A percentile compares a stretch with the other conserved stretches of the same genome.
Evolutionary conservation across 2,113 vertebrate genomes (phyloP).

Genomic region (Camelus dromedarius): DNA sequence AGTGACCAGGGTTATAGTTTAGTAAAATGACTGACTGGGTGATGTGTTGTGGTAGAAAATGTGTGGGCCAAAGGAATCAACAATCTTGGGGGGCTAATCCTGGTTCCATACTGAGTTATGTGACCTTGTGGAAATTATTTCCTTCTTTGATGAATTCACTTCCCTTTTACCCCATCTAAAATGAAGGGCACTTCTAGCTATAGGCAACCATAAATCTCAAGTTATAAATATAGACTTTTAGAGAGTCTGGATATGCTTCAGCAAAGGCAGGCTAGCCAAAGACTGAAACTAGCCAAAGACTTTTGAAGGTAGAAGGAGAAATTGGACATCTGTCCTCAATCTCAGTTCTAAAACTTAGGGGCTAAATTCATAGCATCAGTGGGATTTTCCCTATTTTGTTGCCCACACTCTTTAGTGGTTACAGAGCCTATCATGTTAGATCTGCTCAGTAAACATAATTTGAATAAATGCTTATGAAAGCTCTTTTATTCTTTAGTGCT

Average conservation of each 20-base stretch:
- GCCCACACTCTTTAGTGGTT: neutral
- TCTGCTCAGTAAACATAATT: constrained; percentile 14
- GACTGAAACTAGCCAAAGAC: neutral
- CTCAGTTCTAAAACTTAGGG: constrained; percentile 13
- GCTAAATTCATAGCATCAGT: neutral
- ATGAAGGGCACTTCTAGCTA: neutral
- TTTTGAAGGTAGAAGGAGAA: neutral
- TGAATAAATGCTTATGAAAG: constrained; percentile 41
- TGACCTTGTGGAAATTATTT: neutral
- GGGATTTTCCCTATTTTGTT: neutral
- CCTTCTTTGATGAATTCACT: constrained; percentile 21
- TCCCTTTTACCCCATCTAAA: neutral
- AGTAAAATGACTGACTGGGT: constrained; percentile 23
- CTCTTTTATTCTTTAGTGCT: constrained; percentile 32
- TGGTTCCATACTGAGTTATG: neutral
- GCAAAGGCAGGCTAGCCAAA: neutral
- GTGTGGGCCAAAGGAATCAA: neutral
- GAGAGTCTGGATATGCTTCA: neutral
- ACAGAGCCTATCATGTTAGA: neutral
- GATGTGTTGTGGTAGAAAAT: neutral
- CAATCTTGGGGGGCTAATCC: neutral
- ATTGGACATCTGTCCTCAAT: neutral
- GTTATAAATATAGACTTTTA: neutral
- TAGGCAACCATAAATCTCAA: neutral
- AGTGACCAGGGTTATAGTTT: constrained; percentile 4